phyloP scores from a whole-genome alignment of 2,113 vertebrate species.

The Garra rufa region DNA sequence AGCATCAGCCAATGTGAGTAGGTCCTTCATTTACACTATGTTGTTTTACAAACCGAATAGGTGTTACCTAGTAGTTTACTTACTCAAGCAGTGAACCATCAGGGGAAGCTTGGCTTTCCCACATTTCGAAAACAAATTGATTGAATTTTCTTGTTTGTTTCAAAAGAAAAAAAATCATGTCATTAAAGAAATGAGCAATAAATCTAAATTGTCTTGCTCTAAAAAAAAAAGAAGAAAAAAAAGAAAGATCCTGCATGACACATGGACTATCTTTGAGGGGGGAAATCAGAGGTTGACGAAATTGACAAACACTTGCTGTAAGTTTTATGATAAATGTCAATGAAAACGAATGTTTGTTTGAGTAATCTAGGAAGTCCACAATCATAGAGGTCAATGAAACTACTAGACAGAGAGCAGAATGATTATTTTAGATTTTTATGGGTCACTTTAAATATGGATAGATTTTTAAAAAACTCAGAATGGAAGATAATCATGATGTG shows the following conservation, averaged over 20 bases:
- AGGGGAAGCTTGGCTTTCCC: constrained; percentile 9
- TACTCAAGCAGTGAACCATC: constrained; percentile 31
- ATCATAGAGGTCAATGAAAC: background rate
- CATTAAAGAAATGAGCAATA: constrained; percentile 43
- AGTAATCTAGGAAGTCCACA: background rate
- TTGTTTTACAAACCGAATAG: constrained; percentile 8
- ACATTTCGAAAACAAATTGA: background rate
- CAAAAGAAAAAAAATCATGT: constrained; percentile 26
- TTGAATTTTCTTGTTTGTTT: constrained; percentile 14
- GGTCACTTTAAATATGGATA: background rate
- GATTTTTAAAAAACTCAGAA: background rate
- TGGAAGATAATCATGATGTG: background rate
- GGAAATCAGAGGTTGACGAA: background rate
- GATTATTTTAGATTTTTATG: background rate
- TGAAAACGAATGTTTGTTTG: background rate
- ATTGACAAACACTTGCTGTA: background rate
- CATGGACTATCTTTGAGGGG: background rate
- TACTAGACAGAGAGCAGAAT: background rate
- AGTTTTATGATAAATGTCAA: background rate
- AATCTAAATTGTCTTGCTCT: constrained; percentile 34
- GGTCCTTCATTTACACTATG: constrained; percentile 12
- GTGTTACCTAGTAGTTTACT: constrained; percentile 38
- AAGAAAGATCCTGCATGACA: constrained; percentile 19
- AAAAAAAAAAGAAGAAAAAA: background rate
- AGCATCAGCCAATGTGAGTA: constrained; percentile 48